Base-by-base conservation (phyloP, 2,888 invertebrate species). In the Hypolimnas misippus region DNA sequence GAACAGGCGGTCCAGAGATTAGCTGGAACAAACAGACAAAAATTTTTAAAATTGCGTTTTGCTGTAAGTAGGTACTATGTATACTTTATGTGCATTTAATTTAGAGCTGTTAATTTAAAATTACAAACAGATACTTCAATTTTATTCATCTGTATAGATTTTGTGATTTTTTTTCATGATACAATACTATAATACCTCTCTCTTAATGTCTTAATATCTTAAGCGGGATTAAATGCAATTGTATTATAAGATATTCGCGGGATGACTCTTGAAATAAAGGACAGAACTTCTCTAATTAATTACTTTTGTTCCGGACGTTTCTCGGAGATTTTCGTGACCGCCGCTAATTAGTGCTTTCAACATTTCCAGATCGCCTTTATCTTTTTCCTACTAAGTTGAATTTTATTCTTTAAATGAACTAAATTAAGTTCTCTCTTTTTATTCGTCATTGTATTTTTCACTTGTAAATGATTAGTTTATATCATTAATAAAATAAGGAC, bases 301-400 rank as follows among this genome's bases (percentile, higher is more conserved):
- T 51, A 51, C 31, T 51, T 51, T 51, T 31, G 44, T 46, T 46
- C 44, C 44, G 44, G 44, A 46, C 44, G 21, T 46, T 46, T 46
- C 44, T 46, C 29, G 31, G 51, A 51, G 51, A 31, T 33, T 25
- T 31, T 58, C 31, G 46, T 44, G 53, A 59, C 46, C 59, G 33
- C 33, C 35, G 46, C 16, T 46, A 46, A 59, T 53, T 53, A 53
- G 46, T 10, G 53, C 59, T 59, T 52, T 59, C 59, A 35, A 46
- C 59, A 29, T 49, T 59, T 59, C 59, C 21, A 59, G 59, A 59
- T 53, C 44, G 44, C 44, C n/a, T 46, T 46, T 46, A 46, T 46
- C 19, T 46, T 46, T 19, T 8, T 46, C 12, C 21, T 12, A 12
- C 42, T 42, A n/a, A 46, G 44, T 46, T 1, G 19, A 46, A n/a